These are phyloP conservation scores for Drosophila ustulata DNA, from an alignment of 2,888 invertebrate genomes.

Conservation along the genomic window DNA sequence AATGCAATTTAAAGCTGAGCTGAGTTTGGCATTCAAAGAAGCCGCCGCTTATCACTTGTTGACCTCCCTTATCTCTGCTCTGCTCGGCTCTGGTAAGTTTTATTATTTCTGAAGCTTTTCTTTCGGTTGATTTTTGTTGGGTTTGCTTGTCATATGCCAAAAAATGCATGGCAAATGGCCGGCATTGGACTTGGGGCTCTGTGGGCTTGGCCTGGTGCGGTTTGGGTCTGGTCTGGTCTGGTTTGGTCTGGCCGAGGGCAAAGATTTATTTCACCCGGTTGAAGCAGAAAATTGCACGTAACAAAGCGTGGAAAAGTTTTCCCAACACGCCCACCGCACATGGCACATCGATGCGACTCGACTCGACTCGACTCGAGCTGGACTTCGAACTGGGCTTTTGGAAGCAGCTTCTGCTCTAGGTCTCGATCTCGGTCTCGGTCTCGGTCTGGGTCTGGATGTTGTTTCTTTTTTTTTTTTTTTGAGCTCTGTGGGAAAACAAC, in stretches of 20 bases:
- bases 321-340: conserved; percentile 43
- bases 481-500: conserved; percentile 57
- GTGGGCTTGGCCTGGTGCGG: neutral
- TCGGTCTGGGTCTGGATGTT: conserved; percentile 12
- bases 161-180: conserved; percentile 54
- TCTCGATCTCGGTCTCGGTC: conserved; percentile 10
- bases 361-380: conserved; percentile 2
- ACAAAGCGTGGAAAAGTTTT: conserved; percentile 75
- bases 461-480: conserved; percentile 10
- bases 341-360: conserved; percentile 15
- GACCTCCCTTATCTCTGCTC: neutral
- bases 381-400: conserved; percentile 16
- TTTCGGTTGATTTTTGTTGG: neutral
- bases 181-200: neutral
- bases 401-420: conserved; percentile 6
- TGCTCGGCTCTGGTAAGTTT: neutral
- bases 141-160: conserved; percentile 47
- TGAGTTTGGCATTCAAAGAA: too few species aligned
- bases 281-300: conserved; percentile 78
- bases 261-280: conserved; percentile 76
- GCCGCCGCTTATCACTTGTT: conserved; percentile 34
- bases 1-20: conserved; percentile 43
- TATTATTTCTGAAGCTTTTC: conserved; percentile 15
- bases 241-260: conserved; percentile 36
- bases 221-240: neutral